These are phyloP conservation scores for Acrobasis consociella DNA, from an alignment of 2,888 invertebrate genomes.

Conservation along the genomic window DNA sequence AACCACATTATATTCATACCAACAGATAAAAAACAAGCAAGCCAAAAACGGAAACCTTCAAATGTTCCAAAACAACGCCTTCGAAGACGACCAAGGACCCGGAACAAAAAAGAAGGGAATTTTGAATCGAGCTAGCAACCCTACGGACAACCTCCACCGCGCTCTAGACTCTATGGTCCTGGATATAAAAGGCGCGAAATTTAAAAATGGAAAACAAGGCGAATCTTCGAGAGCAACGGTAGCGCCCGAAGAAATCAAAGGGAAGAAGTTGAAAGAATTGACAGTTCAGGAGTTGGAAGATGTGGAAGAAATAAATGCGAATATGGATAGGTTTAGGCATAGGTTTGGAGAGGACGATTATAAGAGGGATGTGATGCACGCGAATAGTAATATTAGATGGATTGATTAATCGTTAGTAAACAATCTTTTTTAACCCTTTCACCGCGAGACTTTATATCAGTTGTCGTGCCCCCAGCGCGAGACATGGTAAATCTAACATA, in stretches of 20 bases:
- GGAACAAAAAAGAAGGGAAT: constrained; percentile 53
- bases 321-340: constrained; percentile 65
- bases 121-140: constrained; percentile 62
- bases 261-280: constrained; percentile 63
- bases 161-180: constrained; percentile 63
- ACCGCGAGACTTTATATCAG: too few relatives aligned
- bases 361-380: constrained; percentile 50
- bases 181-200: constrained; percentile 52
- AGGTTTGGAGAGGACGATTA: constrained; percentile 64
- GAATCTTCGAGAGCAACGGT: constrained; percentile 26
- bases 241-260: constrained; percentile 55
- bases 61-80: constrained; percentile 58
- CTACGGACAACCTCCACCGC: constrained; percentile 59
- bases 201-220: constrained; percentile 32
- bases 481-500: too few relatives aligned
- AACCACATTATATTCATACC: not conserved
- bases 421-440: too few relatives aligned
- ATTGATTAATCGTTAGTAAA: constrained; percentile 49
- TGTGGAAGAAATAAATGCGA: constrained; percentile 60
- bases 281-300: constrained; percentile 58
- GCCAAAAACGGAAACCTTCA: constrained; percentile 45
- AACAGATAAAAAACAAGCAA: constrained; percentile 46
- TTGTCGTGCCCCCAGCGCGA: too few relatives aligned
- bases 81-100: constrained; percentile 41
- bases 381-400: constrained; percentile 55